Percentiles rank a stretch among this genome's conserved stretches.
Evolutionary conservation across 2,113 vertebrate species (phyloP).

Genomic region (Amphilophus citrinellus): DNA sequence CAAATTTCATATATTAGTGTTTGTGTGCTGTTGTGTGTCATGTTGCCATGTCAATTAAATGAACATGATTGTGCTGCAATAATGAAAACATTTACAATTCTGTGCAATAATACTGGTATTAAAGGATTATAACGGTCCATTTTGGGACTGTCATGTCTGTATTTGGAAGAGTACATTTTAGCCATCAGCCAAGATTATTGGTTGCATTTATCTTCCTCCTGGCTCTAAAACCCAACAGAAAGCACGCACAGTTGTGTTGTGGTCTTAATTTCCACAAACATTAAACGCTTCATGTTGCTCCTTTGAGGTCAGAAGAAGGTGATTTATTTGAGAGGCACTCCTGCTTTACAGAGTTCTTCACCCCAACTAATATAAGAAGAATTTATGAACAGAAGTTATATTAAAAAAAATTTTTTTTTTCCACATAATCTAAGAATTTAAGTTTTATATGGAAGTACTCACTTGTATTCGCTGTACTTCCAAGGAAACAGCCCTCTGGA

Average conservation of each 20-base stretch:
- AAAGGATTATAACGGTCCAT: neutral
- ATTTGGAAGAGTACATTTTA: neutral
- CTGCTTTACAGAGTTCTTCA: neutral
- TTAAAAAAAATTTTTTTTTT: neutral
- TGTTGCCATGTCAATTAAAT: neutral
- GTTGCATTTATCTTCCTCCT: neutral
- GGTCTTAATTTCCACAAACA: neutral
- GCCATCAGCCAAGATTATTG: neutral
- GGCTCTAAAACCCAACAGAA: neutral
- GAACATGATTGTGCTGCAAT: neutral
- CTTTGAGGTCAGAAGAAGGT: slow-evolving; percentile 1
- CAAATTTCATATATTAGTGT: neutral
- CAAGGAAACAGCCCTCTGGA: slow-evolving; percentile 92
- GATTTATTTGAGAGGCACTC: neutral
- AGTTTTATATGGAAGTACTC: slow-evolving; percentile 66
- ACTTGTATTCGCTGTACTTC: slow-evolving; percentile 92
- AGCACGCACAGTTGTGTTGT: neutral
- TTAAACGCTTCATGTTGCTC: neutral
- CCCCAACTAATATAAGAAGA: neutral
- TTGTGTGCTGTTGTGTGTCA: neutral
- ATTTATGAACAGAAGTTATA: neutral
- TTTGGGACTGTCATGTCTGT: neutral
- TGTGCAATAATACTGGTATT: neutral
- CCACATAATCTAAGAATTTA: neutral
- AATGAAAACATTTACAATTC: neutral